These are phyloP conservation scores for Nemotelus pantherinus DNA, from an alignment of 2,888 invertebrate genomes.

Conservation along the genomic window DNA sequence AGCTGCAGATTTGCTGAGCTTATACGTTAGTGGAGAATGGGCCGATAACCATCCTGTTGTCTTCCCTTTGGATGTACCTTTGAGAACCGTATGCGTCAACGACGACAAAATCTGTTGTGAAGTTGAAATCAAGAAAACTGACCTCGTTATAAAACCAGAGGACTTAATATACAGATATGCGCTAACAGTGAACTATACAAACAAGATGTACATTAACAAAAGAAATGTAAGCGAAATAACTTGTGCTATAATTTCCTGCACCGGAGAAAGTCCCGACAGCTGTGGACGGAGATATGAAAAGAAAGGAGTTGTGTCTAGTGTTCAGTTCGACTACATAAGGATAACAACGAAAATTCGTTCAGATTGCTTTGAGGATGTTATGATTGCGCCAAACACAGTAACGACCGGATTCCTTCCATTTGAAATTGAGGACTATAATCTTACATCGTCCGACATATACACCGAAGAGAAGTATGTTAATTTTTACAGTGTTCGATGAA, in stretches of 20 bases:
- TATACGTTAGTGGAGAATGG: constrained; percentile 38
- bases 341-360: constrained; percentile 41
- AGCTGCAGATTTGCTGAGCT: constrained; percentile 36
- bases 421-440: constrained; percentile 61
- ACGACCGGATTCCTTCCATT: constrained; percentile 67
- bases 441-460: constrained; percentile 48
- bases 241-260: constrained; percentile 65
- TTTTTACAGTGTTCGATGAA: not conserved
- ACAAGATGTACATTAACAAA: constrained; percentile 16
- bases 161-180: constrained; percentile 45
- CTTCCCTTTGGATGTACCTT: constrained; percentile 22
- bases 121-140: constrained; percentile 50
- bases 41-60: not conserved
- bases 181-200: constrained; percentile 42
- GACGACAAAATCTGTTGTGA: constrained; percentile 56
- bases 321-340: constrained; percentile 46
- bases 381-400: constrained; percentile 64
- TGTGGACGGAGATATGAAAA: constrained; percentile 56
- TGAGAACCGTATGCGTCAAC: constrained; percentile 41
- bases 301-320: constrained; percentile 13
- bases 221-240: constrained; percentile 47
- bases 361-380: constrained; percentile 27
- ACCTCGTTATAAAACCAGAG: constrained; percentile 27
- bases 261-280: constrained; percentile 53
- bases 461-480: constrained; percentile 37